Base-by-base conservation (phyloP, 2,797 vertebrate species). In the Trematomus bernacchii region DNA sequence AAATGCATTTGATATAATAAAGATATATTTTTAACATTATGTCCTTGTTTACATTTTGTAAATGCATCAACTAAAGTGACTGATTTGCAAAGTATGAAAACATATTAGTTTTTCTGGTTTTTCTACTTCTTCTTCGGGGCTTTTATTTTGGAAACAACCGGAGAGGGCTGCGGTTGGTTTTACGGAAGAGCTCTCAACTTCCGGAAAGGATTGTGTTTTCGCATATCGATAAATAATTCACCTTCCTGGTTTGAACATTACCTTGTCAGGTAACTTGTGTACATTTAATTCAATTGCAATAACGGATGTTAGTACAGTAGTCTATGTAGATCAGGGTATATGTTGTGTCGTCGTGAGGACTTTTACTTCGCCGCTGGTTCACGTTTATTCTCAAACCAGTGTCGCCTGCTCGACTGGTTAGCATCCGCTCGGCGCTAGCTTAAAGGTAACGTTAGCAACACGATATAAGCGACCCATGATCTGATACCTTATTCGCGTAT, bases 211-310 rank as follows among this genome's bases (percentile, higher is more conserved):
- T 88, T 87, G 77, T 79, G 33, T 73, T 93, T 91, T 91, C 83
- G 71, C 71, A 58, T 66, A 53, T 74, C 79, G 85, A 87, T 91
- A 89, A 92, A 92, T 90, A 87, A 91, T 91, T 90, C 84, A 90
- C 79, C 85, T 92, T 89, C 85, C 84, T 88, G 85, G 51, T 89
- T 74, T 43, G 80, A 81, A 76, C 71, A 66, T 85, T 83, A 85
- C 85, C 85, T 91, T 85, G 79, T 82, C 92, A 93, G 93, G 92
- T 94, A 91, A 92, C 52, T 79, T 47, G 10, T 12, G 30, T 42
- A 5, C 44, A 12, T 74, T 61, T 51, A 19, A 52, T 42, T 2
- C 15, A 48, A 18, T 40, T 30, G 0, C 12, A 4, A 1, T 16
- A 2, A 33, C 13, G 16, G 3, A 19, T 75, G 18, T 62, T 3